Conservation (phyloP, 2,113 vertebrate genomes). For the Zosterops borbonicus region DNA sequence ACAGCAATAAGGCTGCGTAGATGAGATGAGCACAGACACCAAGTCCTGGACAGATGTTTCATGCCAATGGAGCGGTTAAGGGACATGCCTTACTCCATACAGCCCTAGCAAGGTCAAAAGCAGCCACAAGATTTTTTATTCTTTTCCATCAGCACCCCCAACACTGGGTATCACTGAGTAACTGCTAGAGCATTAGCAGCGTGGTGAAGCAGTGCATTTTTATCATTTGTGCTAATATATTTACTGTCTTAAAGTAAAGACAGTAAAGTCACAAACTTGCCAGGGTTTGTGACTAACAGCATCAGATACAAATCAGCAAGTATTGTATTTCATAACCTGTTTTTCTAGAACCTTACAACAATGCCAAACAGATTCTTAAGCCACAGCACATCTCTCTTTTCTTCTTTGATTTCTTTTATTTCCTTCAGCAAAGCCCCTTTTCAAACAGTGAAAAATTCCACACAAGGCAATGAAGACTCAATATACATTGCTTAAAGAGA, state of each 20-base stretch:
- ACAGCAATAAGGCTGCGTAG: neutral
- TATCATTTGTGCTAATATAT: neutral
- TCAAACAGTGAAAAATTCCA: conserved; percentile 22
- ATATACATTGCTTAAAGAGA: conserved; percentile 17
- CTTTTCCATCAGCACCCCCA: neutral
- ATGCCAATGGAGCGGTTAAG: neutral
- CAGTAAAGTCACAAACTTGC: neutral
- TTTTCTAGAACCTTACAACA: neutral
- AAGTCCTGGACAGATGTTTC: neutral
- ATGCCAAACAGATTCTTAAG: neutral
- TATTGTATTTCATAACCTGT: neutral
- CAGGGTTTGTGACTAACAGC: neutral
- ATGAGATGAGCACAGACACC: neutral
- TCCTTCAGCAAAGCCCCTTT: neutral
- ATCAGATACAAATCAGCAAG: neutral
- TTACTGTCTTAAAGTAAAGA: neutral
- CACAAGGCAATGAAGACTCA: conserved; percentile 22
- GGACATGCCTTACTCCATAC: neutral
- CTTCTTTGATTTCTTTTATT: neutral
- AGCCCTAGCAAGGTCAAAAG: neutral
- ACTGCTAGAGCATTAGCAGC: neutral
- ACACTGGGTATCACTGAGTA: neutral
- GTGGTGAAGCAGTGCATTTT: neutral
- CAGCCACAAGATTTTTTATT: neutral
- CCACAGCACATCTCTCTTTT: neutral